These are phyloP conservation scores for Ictalurus furcatus DNA, from an alignment of 2,113 vertebrate genomes.

Conservation along the genomic window DNA sequence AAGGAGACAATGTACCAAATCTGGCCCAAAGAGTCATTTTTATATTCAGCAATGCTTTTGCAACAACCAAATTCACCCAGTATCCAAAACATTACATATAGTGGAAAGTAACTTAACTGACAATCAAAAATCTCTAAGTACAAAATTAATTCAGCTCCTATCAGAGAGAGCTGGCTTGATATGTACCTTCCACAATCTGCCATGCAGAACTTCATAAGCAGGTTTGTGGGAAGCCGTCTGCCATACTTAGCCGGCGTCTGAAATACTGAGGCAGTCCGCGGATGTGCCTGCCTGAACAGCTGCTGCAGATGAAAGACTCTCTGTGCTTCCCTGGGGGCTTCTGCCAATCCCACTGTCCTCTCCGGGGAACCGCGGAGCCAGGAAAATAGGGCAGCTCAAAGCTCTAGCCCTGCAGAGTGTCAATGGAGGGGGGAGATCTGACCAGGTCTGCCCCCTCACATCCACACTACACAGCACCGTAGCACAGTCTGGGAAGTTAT, in stretches of 20 bases:
- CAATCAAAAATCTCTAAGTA: constrained; percentile 21
- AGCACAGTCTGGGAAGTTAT: constrained; percentile 49
- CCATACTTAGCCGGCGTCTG: constrained; percentile 39
- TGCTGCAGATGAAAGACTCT: constrained; percentile 60
- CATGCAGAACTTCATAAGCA: constrained; percentile 43
- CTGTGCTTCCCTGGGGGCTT: constrained; percentile 47
- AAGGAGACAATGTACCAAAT: neutral
- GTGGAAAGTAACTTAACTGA: neutral
- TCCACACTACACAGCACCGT: constrained; percentile 15
- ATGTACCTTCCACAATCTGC: constrained; percentile 22
- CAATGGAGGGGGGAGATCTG: constrained; percentile 35
- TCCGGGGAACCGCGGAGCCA: constrained; percentile 47
- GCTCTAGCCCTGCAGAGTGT: constrained; percentile 47
- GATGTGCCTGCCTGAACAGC: constrained; percentile 55
- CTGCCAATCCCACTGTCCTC: constrained; percentile 53
- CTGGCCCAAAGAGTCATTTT: neutral
- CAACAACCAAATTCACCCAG: neutral
- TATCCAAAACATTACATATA: neutral
- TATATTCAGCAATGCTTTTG: neutral
- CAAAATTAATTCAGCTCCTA: constrained; percentile 13
- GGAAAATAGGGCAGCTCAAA: constrained; percentile 58
- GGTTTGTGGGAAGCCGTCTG: constrained; percentile 47
- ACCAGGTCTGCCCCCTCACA: constrained; percentile 39
- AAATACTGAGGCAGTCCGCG: constrained; percentile 44
- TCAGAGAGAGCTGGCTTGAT: constrained; percentile 6